A percentile compares a stretch with the other conserved stretches of the same genome.
Evolutionary conservation across 2,888 invertebrate genomes (phyloP).

Genomic region (Eristalis pertinax): DNA sequence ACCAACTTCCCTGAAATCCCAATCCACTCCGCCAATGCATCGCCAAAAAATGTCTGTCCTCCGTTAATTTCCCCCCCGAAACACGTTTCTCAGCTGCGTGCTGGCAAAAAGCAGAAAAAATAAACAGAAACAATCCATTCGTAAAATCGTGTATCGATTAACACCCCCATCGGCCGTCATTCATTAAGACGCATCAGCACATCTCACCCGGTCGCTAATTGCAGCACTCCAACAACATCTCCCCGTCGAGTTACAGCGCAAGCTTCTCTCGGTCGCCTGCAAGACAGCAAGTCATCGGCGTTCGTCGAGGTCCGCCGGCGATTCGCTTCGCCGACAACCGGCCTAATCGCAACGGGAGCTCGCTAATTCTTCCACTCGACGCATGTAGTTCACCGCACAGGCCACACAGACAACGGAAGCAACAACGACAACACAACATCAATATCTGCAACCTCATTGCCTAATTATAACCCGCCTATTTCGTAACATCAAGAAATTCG

Average conservation of each 20-base stretch:
- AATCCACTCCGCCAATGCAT: too few species aligned
- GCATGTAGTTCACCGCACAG: not conserved
- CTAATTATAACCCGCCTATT: constrained; percentile 29
- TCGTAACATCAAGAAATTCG: constrained; percentile 43
- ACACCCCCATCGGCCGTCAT: not conserved
- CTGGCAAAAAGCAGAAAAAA: too few species aligned
- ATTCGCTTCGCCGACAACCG: not conserved
- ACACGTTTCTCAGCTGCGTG: too few species aligned
- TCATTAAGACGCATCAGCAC: not conserved
- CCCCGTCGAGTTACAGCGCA: not conserved
- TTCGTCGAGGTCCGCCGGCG: not conserved
- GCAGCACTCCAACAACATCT: not conserved
- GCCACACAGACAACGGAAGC: not conserved
- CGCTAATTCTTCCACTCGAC: not conserved
- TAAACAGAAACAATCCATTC: too few species aligned
- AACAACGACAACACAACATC: not conserved
- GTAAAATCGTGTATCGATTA: not conserved
- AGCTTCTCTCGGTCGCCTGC: not conserved
- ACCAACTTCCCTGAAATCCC: too few species aligned
- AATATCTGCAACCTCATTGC: constrained; percentile 37
- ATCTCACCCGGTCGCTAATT: not conserved
- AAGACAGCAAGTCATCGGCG: not conserved
- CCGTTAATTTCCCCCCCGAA: too few species aligned
- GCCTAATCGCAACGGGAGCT: not conserved
- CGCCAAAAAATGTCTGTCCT: too few species aligned